Percentiles rank a stretch among this genome's conserved stretches.
These are phyloP conservation scores for Hafferia zeledoni DNA, from an alignment of 2,797 vertebrate species.

Conservation along the genomic window DNA sequence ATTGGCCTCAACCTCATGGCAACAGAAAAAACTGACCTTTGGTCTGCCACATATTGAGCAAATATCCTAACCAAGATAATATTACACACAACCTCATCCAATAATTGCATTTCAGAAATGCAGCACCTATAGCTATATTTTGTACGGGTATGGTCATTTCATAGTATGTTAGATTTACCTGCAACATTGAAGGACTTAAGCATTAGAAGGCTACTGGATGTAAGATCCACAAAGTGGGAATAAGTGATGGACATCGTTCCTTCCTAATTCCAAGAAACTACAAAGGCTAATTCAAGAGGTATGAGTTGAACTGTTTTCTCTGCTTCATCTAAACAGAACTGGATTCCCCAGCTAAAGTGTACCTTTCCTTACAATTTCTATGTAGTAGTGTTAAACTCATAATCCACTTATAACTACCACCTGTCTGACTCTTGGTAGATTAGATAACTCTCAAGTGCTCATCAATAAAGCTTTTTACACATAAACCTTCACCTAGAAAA, in stretches of 20 bases:
- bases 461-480: background rate
- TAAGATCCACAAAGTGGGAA: background rate
- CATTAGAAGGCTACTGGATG: background rate
- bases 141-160: background rate
- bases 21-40: background rate
- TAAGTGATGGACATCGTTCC: background rate
- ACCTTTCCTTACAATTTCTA: background rate
- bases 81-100: background rate
- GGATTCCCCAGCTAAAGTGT: background rate
- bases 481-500: background rate
- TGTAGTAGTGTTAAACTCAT: background rate
- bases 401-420: background rate
- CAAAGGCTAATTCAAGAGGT: background rate
- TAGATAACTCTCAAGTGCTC: background rate
- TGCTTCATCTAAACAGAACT: background rate
- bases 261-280: background rate
- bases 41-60: background rate
- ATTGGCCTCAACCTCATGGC: accelerated
- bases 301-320: background rate
- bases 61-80: background rate
- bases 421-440: background rate
- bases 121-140: background rate
- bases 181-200: background rate
- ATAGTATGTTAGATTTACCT: background rate
- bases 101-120: background rate